phyloP scores from a whole-genome alignment of 2,888 invertebrate species.

The Sphecodes monilicornis region DNA sequence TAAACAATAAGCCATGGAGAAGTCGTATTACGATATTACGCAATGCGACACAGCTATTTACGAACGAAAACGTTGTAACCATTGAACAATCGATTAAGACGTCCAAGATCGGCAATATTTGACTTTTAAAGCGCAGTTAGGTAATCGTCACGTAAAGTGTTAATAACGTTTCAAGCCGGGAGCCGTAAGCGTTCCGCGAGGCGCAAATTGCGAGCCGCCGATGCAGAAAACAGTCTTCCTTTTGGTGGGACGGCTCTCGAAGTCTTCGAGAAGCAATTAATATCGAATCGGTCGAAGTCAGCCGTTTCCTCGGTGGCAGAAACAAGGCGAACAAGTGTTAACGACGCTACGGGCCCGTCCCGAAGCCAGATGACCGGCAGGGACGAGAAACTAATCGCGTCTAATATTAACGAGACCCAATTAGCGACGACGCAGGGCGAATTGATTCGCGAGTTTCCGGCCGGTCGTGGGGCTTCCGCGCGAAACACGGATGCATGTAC shows the following conservation, averaged over 20 bases:
- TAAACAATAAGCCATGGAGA: not conserved
- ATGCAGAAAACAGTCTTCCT: not conserved
- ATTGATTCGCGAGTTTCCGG: slow-evolving; percentile 15
- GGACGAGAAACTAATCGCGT: not conserved
- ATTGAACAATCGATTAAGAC: slow-evolving; percentile 1
- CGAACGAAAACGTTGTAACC: not conserved
- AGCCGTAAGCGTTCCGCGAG: not conserved
- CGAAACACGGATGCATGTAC: not conserved
- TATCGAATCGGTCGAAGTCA: not conserved
- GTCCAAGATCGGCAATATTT: not conserved
- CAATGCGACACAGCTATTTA: not conserved
- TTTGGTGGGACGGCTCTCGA: not conserved
- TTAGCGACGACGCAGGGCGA: not conserved
- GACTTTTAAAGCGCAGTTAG: not conserved
- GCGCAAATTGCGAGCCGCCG: not conserved
- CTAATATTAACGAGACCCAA: slow-evolving; percentile 5
- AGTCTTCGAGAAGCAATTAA: not conserved
- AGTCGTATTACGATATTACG: not conserved
- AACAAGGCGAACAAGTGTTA: slow-evolving; percentile 1
- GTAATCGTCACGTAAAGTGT: not conserved
- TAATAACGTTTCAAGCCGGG: not conserved
- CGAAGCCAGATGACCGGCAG: slow-evolving; percentile 8
- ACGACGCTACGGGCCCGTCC: no score
- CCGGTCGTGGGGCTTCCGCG: not conserved
- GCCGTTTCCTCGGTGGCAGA: not conserved